Conservation (phyloP, 2,113 vertebrate genomes). For the Onychostruthus taczanowskii region DNA sequence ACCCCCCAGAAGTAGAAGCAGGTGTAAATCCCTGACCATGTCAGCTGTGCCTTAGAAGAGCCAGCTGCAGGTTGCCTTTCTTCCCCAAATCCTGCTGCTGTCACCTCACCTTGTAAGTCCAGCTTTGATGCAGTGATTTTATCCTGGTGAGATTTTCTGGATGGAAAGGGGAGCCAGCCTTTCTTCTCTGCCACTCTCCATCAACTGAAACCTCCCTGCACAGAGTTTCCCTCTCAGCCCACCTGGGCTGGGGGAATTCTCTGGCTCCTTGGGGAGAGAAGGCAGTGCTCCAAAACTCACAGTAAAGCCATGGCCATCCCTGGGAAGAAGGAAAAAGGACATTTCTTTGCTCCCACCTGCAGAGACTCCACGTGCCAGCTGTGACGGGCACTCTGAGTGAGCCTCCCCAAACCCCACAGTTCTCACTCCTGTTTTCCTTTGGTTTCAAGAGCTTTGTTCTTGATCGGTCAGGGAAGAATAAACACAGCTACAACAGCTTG, state of each 20-base stretch:
- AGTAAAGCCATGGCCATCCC: background rate
- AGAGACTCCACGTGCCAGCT: accelerated
- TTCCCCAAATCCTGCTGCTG: background rate
- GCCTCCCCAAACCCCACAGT: background rate
- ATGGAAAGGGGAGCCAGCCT: background rate
- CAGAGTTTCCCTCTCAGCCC: background rate
- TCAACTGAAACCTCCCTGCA: background rate
- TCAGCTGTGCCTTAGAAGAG: background rate
- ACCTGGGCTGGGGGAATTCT: background rate
- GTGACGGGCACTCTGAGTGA: background rate
- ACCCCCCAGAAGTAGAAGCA: too few species aligned
- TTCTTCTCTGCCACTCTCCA: background rate
- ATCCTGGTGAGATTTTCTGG: background rate
- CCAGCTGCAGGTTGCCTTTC: background rate
- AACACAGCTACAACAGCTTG: background rate
- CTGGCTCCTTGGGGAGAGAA: background rate
- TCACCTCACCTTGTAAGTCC: background rate
- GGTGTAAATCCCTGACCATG: background rate
- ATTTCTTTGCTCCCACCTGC: background rate
- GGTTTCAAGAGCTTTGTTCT: background rate
- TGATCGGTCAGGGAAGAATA: background rate
- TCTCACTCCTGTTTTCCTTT: background rate
- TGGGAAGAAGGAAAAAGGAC: background rate
- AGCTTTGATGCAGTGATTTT: background rate
- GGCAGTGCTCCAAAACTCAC: background rate